These are phyloP conservation scores for Bilobella aurantiaca DNA, from an alignment of 1,140 invertebrate species.

Conservation along the genomic window DNA sequence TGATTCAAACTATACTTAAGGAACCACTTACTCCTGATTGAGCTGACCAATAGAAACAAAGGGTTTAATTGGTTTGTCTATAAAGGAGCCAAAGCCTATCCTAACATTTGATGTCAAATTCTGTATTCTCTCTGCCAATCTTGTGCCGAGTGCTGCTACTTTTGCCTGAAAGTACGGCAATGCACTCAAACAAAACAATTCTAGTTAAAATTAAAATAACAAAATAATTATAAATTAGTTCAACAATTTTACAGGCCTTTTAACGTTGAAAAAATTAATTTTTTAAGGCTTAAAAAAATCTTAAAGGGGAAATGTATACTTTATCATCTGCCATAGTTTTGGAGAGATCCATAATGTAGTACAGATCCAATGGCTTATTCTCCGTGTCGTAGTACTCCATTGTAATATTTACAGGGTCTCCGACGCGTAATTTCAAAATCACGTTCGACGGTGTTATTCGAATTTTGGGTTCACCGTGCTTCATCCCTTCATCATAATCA, in stretches of 20 bases:
- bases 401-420: slow-evolving; percentile 4
- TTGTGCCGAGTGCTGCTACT: slow-evolving; percentile 36
- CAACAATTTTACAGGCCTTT: too few relatives aligned
- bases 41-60: slow-evolving; percentile 7
- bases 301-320: slow-evolving; percentile 18
- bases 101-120: slow-evolving; percentile 72
- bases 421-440: slow-evolving; percentile 16
- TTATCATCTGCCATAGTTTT: slow-evolving; percentile 56
- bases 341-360: slow-evolving; percentile 57
- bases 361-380: slow-evolving; percentile 51
- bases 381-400: slow-evolving; percentile 19
- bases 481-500: slow-evolving; percentile 1
- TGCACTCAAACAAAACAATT: too few relatives aligned
- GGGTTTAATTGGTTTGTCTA: slow-evolving; percentile 48
- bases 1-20: background rate
- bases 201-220: too few relatives aligned
- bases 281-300: background rate
- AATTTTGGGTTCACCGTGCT: background rate
- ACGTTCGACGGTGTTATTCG: slow-evolving; percentile 12
- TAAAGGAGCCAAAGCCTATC: slow-evolving; percentile 63
- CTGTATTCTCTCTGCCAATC: slow-evolving; percentile 51
- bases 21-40: background rate
- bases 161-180: slow-evolving; percentile 14
- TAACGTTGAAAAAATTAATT: background rate
- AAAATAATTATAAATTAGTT: too few relatives aligned